Conservation (phyloP, 2,888 invertebrate species). For the Lithophane socia region DNA sequence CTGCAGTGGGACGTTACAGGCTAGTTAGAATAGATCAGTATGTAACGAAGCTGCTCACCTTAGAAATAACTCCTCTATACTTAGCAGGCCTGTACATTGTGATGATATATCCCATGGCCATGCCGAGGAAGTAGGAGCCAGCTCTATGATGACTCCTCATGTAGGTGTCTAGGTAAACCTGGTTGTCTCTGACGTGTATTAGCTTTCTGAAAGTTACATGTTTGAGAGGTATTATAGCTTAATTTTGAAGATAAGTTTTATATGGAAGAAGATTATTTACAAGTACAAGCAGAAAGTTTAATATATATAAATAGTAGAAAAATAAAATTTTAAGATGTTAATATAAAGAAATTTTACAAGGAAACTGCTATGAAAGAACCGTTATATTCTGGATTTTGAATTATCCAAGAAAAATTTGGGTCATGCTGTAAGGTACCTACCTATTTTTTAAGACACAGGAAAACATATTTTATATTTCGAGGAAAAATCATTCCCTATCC, state of each 20-base stretch:
- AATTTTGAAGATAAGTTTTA: too few species aligned
- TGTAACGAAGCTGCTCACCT: slow-evolving; percentile 22
- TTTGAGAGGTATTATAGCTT: not conserved
- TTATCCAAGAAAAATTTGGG: not conserved
- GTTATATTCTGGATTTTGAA: not conserved
- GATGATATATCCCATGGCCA: slow-evolving; percentile 55
- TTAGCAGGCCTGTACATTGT: slow-evolving; percentile 45
- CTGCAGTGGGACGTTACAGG: not conserved
- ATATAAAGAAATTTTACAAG: not conserved
- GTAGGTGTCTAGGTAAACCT: slow-evolving; percentile 50
- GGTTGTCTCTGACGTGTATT: slow-evolving; percentile 28
- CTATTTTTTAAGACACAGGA: not conserved
- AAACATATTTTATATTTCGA: not conserved
- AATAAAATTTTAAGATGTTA: not conserved
- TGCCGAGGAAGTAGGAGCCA: slow-evolving; percentile 55
- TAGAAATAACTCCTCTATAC: slow-evolving; percentile 57
- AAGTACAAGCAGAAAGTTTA: too few species aligned
- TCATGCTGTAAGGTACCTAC: not conserved
- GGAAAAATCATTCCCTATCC: not conserved
- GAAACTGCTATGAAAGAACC: not conserved
- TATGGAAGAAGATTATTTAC: not conserved
- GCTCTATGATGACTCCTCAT: slow-evolving; percentile 58
- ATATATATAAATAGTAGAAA: too few species aligned
- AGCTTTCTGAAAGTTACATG: slow-evolving; percentile 32
- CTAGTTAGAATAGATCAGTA: not conserved